phyloP scores from a whole-genome alignment of 2,797 vertebrate species.

The Rhynchotus rufescens region DNA sequence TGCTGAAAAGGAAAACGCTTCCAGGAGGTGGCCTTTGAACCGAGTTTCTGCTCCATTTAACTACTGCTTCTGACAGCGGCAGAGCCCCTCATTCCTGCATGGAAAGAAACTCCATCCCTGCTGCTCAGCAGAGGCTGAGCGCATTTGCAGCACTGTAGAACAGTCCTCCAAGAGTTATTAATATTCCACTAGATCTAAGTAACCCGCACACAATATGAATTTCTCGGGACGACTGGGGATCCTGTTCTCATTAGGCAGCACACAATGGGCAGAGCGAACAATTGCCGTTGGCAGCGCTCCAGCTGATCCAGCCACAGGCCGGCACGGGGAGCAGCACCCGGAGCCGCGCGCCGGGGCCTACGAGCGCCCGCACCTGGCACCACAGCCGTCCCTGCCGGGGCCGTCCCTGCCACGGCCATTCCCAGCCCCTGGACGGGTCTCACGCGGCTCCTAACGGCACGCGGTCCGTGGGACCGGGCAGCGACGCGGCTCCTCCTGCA shows the following conservation, averaged over 20 bases:
- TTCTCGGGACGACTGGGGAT: neutral
- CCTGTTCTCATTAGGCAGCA: conserved; percentile 5
- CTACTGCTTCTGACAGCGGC: conserved; percentile 44
- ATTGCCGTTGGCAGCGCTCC: neutral
- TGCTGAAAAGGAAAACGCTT: conserved; percentile 56
- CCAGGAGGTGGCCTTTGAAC: conserved; percentile 68
- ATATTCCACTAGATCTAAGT: neutral
- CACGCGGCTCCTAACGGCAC: neutral
- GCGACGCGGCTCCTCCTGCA: neutral
- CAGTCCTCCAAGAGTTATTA: neutral
- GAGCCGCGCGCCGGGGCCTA: neutral
- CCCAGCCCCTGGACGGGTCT: neutral
- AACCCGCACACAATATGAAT: neutral
- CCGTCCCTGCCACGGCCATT: fast-evolving
- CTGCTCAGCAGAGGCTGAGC: conserved; percentile 16
- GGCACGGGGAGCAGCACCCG: no score
- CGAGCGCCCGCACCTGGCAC: neutral
- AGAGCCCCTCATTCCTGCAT: conserved; percentile 44
- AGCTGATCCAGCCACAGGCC: neutral
- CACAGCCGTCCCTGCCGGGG: neutral
- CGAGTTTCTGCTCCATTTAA: conserved; percentile 70
- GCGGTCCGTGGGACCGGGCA: neutral
- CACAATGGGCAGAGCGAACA: neutral
- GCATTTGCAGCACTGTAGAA: conserved; percentile 1
- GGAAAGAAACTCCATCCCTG: conserved; percentile 33